Evolutionary conservation across 2,888 invertebrate species (phyloP).

Genomic region (Drosophila parthenogenetica): DNA sequence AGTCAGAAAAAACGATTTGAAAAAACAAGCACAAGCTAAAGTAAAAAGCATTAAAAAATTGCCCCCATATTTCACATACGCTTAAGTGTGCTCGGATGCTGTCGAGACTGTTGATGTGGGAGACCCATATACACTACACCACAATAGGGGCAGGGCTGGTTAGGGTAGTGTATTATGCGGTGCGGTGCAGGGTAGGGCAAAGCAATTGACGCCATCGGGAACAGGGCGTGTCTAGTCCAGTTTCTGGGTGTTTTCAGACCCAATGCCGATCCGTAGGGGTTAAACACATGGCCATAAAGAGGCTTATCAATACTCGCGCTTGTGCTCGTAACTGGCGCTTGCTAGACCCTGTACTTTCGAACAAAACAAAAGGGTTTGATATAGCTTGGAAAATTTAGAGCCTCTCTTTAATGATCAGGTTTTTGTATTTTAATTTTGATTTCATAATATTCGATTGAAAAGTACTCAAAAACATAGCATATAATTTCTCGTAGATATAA

Average conservation of each 20-base stretch:
- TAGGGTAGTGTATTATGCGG: background rate
- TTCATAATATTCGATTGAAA: too few relatives aligned
- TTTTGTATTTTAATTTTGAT: too few relatives aligned
- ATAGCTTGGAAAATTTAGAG: too few relatives aligned
- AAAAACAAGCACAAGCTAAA: conserved; percentile 9
- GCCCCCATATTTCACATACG: conserved; percentile 45
- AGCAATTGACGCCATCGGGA: conserved; percentile 24
- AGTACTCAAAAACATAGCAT: too few relatives aligned
- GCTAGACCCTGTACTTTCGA: background rate
- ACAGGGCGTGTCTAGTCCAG: conserved; percentile 10
- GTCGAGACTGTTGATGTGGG: background rate
- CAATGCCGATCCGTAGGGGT: conserved; percentile 35
- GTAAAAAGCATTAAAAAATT: conserved; percentile 32
- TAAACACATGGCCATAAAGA: conserved; percentile 44
- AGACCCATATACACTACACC: too few relatives aligned
- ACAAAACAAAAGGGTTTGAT: too few relatives aligned
- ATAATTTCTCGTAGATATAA: too few relatives aligned
- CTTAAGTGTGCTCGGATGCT: conserved; percentile 17
- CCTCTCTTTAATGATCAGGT: too few relatives aligned
- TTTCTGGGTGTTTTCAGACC: conserved; percentile 22
- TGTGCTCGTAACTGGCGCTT: background rate
- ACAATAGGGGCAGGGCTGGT: conserved; percentile 3
- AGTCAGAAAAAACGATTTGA: conserved; percentile 9
- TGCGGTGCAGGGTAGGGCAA: background rate
- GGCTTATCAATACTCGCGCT: conserved; percentile 55